Evolutionary conservation across 2,888 invertebrate genomes (phyloP).

Genomic region (Chrysina gloriosa): DNA sequence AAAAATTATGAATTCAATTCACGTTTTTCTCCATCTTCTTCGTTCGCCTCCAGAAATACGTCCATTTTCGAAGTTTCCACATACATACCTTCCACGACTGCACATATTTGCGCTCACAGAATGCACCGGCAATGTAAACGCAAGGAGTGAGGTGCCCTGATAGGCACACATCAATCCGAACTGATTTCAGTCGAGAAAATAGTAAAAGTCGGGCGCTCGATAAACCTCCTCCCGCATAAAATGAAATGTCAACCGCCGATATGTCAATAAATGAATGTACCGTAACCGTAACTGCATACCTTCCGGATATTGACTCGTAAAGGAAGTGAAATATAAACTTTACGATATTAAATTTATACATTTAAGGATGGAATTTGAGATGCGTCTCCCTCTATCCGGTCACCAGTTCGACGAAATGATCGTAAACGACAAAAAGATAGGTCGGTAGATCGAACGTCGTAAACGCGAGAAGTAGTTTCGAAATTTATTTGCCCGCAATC

Average conservation of each 20-base stretch:
- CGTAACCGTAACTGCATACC: not conserved
- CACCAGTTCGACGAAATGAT: not conserved
- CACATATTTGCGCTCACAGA: no score
- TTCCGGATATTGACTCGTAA: constrained; percentile 27
- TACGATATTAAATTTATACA: constrained; percentile 18
- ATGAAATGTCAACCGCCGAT: constrained; percentile 37
- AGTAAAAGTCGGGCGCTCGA: constrained; percentile 5
- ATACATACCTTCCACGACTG: no score
- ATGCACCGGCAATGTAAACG: no score
- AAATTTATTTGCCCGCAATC: no score
- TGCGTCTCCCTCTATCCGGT: not conserved
- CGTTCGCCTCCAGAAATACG: no score
- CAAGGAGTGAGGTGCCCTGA: no score
- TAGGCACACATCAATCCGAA: constrained; percentile 33
- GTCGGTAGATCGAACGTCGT: not conserved
- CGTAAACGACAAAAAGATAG: not conserved
- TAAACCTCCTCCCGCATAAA: constrained; percentile 19
- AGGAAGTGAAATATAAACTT: not conserved
- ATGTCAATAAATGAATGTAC: constrained; percentile 21
- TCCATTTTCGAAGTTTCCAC: no score
- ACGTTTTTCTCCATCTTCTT: no score
- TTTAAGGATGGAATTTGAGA: not conserved
- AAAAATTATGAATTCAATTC: no score
- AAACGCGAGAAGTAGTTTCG: not conserved
- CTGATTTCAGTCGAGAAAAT: constrained; percentile 20